Percentiles rank a stretch among this genome's conserved stretches.
phyloP scores from a whole-genome alignment of 2,888 invertebrate species.

The Ophioninae sp. region DNA sequence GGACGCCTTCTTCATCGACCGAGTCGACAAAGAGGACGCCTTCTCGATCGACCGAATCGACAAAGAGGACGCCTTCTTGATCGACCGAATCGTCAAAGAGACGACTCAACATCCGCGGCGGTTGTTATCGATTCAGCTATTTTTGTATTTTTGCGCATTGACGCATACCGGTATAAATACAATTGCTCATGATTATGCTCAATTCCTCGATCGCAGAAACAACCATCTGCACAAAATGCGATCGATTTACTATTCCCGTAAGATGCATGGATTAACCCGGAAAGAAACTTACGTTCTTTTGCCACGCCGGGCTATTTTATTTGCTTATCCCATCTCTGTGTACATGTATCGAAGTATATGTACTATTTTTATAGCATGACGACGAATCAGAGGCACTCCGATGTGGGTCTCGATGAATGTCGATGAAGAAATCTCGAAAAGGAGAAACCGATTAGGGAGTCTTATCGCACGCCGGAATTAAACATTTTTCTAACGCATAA shows the following conservation, averaged over 20 bases:
- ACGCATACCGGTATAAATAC: not conserved
- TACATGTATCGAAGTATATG: not conserved
- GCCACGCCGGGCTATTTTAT: not conserved
- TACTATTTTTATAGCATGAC: constrained; percentile 45
- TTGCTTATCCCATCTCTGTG: constrained; percentile 3
- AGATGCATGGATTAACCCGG: not conserved
- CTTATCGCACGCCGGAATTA: not conserved
- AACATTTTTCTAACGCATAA: not conserved
- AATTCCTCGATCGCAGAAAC: not conserved
- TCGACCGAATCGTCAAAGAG: no score
- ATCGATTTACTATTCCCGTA: not conserved
- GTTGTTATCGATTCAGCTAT: no score
- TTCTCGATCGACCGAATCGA: no score
- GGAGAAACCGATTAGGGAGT: not conserved
- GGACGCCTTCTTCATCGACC: no score
- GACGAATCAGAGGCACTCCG: constrained; percentile 16
- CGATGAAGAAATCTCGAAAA: constrained; percentile 11
- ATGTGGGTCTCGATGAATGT: constrained; percentile 16
- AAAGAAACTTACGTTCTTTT: not conserved
- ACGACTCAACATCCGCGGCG: no score
- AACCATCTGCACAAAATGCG: not conserved
- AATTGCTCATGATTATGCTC: not conserved
- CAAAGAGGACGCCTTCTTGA: no score
- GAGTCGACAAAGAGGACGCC: no score
- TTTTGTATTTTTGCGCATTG: not conserved